phyloP scores from a whole-genome alignment of 2,113 vertebrate genomes.

The Galemys pyrenaicus region DNA sequence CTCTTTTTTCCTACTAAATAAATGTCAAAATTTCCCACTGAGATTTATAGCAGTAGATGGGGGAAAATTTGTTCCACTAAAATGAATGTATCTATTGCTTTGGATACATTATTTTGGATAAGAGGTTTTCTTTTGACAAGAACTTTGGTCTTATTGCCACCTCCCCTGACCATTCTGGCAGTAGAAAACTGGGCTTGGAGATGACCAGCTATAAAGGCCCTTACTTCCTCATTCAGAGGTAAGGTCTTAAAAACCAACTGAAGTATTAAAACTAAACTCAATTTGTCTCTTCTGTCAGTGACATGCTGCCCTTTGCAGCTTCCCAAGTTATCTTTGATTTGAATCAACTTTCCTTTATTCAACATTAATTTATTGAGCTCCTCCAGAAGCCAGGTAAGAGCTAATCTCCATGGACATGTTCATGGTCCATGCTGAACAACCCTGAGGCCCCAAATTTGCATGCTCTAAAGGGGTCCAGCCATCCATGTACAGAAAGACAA shows the following conservation, averaged over 20 bases:
- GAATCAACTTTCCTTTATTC: background rate
- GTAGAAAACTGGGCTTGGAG: background rate
- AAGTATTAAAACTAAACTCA: background rate
- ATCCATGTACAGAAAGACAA: no score
- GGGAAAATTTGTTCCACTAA: background rate
- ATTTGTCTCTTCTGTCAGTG: background rate
- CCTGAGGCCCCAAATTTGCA: no score
- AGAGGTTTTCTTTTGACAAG: background rate
- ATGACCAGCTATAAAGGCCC: background rate
- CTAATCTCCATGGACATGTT: background rate
- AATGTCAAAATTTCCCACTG: background rate
- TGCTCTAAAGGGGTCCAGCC: no score
- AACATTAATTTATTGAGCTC: background rate
- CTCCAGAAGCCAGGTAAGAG: background rate
- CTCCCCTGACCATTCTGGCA: background rate
- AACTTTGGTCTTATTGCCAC: background rate
- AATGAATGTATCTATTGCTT: background rate
- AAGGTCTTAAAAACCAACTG: background rate
- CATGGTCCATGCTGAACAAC: background rate
- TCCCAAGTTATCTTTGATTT: background rate
- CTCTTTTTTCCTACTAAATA: background rate
- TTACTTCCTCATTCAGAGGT: background rate
- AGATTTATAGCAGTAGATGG: background rate
- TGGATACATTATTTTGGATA: background rate
- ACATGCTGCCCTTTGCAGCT: background rate